Percentiles rank a stretch among this genome's conserved stretches.
Conservation (phyloP, 2,797 vertebrate genomes). For the Pelodytes ibericus region DNA sequence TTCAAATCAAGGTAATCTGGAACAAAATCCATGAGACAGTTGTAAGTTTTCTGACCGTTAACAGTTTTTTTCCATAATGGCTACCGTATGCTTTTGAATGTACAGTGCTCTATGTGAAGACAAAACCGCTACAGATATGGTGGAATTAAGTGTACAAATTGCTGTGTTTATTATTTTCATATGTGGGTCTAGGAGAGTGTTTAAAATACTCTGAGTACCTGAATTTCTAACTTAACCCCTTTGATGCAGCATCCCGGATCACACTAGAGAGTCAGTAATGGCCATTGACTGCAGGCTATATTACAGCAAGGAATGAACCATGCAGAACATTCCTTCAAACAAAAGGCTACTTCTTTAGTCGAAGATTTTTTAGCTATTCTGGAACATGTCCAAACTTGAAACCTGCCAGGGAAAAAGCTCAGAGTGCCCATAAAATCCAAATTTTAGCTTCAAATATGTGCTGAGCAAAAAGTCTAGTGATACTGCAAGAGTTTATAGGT, state of each 20-base stretch:
- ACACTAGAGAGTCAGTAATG: too few species aligned
- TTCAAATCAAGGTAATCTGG: neutral
- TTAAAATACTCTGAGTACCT: neutral
- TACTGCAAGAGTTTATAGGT: slow-evolving; percentile 15
- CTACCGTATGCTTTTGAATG: neutral
- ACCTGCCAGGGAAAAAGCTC: slow-evolving; percentile 12
- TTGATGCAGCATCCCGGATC: neutral
- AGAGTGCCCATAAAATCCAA: slow-evolving; percentile 14
- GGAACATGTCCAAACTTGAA: slow-evolving; percentile 2
- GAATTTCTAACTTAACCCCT: neutral
- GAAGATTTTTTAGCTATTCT: neutral
- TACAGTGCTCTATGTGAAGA: neutral
- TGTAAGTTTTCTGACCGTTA: neutral
- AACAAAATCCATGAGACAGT: neutral
- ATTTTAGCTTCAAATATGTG: slow-evolving; percentile 33
- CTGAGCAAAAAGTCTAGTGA: slow-evolving; percentile 18
- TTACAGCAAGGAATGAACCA: neutral
- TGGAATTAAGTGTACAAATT: neutral
- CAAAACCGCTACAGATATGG: neutral
- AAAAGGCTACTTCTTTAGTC: slow-evolving; percentile 4
- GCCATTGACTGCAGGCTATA: neutral
- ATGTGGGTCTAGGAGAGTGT: neutral
- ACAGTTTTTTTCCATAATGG: neutral
- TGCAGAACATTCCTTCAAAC: neutral
- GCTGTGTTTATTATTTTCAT: slow-evolving; percentile 3